A percentile compares a stretch with the other conserved stretches of the same genome.
These are phyloP conservation scores for Prunella himalayana DNA, from an alignment of 2,113 vertebrate genomes.

Conservation along the genomic window DNA sequence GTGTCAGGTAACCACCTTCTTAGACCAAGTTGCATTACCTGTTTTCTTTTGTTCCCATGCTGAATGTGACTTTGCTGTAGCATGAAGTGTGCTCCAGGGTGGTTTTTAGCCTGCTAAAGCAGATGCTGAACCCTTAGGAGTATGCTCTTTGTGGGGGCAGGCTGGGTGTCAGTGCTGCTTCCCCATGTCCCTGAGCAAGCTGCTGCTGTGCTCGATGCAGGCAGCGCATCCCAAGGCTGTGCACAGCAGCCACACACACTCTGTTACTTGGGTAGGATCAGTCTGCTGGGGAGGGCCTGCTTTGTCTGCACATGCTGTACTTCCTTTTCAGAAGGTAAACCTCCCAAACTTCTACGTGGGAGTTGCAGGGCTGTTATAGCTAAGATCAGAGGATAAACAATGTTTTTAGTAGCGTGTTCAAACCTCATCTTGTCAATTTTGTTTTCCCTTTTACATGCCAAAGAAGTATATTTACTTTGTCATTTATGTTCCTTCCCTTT, in stretches of 20 bases:
- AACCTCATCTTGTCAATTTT: neutral
- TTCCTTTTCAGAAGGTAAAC: neutral
- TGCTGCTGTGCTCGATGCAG: accelerated
- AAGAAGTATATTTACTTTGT: neutral
- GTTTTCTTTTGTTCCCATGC: neutral
- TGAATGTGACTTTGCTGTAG: neutral
- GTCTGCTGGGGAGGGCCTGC: neutral
- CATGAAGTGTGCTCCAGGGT: neutral
- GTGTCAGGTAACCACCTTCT: neutral
- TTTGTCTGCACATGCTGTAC: neutral
- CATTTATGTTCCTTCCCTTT: neutral
- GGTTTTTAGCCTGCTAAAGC: neutral
- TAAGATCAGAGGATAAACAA: neutral
- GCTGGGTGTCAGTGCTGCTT: neutral
- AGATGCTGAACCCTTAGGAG: neutral
- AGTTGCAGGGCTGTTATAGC: neutral
- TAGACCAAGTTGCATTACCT: neutral
- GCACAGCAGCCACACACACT: neutral
- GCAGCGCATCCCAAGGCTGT: neutral
- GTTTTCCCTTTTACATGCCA: neutral
- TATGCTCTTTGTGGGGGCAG: neutral
- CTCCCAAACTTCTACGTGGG: neutral
- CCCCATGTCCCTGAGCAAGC: neutral
- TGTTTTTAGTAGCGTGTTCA: neutral
- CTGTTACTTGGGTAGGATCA: accelerated